phyloP scores from a whole-genome alignment of 30 jellyfish, hydroid and myxozoan species.

The Morbakka virulenta region DNA sequence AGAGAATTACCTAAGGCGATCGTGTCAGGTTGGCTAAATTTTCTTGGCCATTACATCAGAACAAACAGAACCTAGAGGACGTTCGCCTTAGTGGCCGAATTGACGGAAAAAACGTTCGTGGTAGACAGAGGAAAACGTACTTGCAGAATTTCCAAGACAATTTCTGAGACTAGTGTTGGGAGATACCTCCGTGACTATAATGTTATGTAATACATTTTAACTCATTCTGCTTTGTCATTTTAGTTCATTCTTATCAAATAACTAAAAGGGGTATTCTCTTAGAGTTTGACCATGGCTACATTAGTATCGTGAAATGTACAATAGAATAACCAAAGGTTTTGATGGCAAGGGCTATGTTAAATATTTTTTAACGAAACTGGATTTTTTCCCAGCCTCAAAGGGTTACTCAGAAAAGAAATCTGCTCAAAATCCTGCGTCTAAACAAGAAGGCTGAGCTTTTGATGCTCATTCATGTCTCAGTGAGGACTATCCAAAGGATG shows the following conservation, averaged over 20 bases:
- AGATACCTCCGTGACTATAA: too few relatives aligned
- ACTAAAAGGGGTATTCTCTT: not conserved
- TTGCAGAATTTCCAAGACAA: too few relatives aligned
- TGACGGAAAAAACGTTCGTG: too few relatives aligned
- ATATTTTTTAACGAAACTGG: conserved; percentile 25
- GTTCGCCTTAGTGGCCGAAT: too few relatives aligned
- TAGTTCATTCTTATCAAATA: not conserved
- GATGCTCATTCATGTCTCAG: not conserved
- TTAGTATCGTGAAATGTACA: too few relatives aligned
- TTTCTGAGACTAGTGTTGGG: too few relatives aligned
- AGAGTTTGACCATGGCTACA: not conserved
- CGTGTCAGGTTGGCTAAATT: too few relatives aligned
- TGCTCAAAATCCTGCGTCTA: not conserved
- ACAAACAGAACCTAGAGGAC: too few relatives aligned
- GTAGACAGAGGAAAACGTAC: too few relatives aligned
- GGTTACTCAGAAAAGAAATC: conserved; percentile 15
- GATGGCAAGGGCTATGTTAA: conserved; percentile 22
- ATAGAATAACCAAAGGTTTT: conserved; percentile 1
- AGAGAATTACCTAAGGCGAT: too few relatives aligned
- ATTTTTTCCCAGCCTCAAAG: conserved; percentile 16
- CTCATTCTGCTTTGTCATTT: not conserved
- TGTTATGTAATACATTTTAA: not conserved
- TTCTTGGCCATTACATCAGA: not conserved
- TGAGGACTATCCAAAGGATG: not conserved
- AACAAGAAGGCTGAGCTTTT: not conserved